Evolutionary conservation across 2,888 invertebrate species (phyloP), one percentile per base, ranked within the genome.

Genomic region (Dyspetes luteomarginatus): DNA sequence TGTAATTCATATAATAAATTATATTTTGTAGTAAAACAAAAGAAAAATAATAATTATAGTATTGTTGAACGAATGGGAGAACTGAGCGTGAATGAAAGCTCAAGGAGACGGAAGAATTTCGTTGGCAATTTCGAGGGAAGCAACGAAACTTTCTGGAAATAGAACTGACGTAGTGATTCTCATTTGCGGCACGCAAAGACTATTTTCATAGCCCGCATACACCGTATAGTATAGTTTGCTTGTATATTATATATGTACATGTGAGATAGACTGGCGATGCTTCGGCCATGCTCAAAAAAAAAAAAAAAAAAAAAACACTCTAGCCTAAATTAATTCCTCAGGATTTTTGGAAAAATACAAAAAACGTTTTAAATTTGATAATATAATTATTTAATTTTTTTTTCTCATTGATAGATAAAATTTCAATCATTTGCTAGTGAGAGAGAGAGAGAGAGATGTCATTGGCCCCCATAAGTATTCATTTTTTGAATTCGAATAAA

Each of bases 101-200:
- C 17, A 22, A 58, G 56, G 43, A 67, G 67, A 75, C n/a, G 28
- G 24, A 75, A 56, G 45, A 67, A 45, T 48, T 60, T 19, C 28
- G 60, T 41, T 60, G 12, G 30, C 43, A 2, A 7, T 24, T 58
- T 56, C 48, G 41, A 26, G 48, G 48, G 58, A 41, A 56, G 45
- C 58, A 36, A 71, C 62, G 36, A 52, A 73, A n/a, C 30, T 36
- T 65, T 19, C 79, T 62, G 62, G 55, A 82, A 82, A 80, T 82
- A 82, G 72, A 68, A 17, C 62, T 80, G 75, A 78, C 78, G 73
- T 64, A 52, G 72, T 26, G 67, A 72, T 69, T 36, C n/a, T 55
- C 48, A 48, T 58, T 73, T 69, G 56, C 26, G 30, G 30, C 30
- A 52, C 68, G 45, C 48, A 28, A 4, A 41, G 56, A 28, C 65